Evolutionary conservation across 2,888 invertebrate species (phyloP), one percentile per base, ranked within the genome.

Genomic region (Auanema sp.): DNA sequence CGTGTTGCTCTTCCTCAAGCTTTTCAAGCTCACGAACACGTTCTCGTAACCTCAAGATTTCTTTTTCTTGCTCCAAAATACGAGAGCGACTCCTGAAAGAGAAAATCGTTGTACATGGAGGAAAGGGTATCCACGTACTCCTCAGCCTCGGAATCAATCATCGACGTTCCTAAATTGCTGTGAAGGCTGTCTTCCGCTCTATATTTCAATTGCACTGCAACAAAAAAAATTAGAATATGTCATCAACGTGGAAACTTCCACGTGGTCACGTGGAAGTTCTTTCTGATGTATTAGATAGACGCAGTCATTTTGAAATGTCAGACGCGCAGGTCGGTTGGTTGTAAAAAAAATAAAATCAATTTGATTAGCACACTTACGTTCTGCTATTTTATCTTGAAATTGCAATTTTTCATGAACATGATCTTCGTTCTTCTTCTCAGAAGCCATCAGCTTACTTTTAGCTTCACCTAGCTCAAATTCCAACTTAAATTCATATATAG

Each of bases 361-460:
- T 33, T 33, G 33, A 33, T 33, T 33, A 33, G 33, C 33, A 21
- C 21, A 61, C 25, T 8, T 18, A 61, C 61, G 33, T 50, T 62
- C 62, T 33, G 16, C 50, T 11, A 62, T 42, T 18, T 24, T 18
- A 10, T 50, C 40, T 43, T 62, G 50, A n/a, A 62, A 14, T 16
- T 57, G 47, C n/a, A 62, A 18, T 21, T 62, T 62, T 43, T 62
- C 62, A 50, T 49, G 50, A 5, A 62, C 56, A 18, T 33, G 41
- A 41, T 62, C 57, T 12, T 56, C 56, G 24, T 14, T 44, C 25
- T 62, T 62, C 50, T 50, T 56, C 21, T 62, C 62, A 42, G 62
- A 42, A 12, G 33, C 23, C 16, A 52, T 57, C 40, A 62, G 41
- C 5, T 42, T 33, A 8, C 50, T 43, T 40, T 62, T 62, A n/a